Conservation (phyloP, 2,797 vertebrate genomes). For the Typhlichthys subterraneus region DNA sequence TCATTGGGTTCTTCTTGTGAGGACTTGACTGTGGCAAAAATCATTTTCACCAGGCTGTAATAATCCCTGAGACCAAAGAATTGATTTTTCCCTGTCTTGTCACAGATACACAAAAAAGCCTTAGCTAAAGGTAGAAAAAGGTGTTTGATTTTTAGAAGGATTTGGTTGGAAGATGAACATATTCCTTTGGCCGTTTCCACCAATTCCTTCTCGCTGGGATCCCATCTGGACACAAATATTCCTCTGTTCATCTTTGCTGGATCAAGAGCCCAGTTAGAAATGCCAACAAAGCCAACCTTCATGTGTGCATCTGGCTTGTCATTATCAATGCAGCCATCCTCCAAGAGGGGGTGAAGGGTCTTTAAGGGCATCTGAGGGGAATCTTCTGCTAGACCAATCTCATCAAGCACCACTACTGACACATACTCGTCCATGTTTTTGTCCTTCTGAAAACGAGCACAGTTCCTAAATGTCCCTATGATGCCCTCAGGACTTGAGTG, state of each 20-base stretch:
- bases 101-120: constrained; percentile 73
- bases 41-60: constrained; percentile 82
- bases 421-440: constrained; percentile 79
- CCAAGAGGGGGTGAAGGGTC: constrained; percentile 81
- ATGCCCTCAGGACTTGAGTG: constrained; percentile 84
- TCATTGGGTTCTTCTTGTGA: constrained; percentile 58
- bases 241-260: constrained; percentile 86
- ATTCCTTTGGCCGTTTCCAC: constrained; percentile 81
- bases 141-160: constrained; percentile 69
- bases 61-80: constrained; percentile 84
- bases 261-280: constrained; percentile 86
- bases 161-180: constrained; percentile 62
- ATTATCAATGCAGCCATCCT: constrained; percentile 82
- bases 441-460: constrained; percentile 81
- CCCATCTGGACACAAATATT: constrained; percentile 80
- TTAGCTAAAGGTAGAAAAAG: constrained; percentile 75
- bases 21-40: constrained; percentile 65
- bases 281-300: constrained; percentile 84
- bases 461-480: constrained; percentile 80
- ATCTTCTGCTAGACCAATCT: constrained; percentile 84
- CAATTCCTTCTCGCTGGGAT: constrained; percentile 77
- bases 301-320: constrained; percentile 75
- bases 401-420: constrained; percentile 83
- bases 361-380: constrained; percentile 84
- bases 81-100: constrained; percentile 62